Base-by-base conservation (phyloP, 2,888 invertebrate genomes). In the Hyles lineata region DNA sequence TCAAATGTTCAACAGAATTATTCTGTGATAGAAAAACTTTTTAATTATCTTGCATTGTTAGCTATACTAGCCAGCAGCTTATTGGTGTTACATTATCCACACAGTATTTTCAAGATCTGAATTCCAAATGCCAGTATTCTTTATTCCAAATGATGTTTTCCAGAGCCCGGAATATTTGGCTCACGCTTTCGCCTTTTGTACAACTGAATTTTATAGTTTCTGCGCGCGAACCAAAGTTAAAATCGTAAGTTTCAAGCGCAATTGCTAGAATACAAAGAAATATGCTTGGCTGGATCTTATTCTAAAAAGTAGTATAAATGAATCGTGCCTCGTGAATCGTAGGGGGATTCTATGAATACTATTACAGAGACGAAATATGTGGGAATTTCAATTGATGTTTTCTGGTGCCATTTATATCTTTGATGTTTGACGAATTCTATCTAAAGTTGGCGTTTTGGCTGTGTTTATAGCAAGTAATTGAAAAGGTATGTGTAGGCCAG, bases 191-290 rank as follows among this genome's bases (percentile, higher is more conserved):
- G 50, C 50, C 67, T 67, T 50, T 50, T 23, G 67, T 67, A 23
- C 43, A 67, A 50, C 43, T 23, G 23, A 67, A 67, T 67, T 43
- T 43, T 67, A 67, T 67, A 67, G 67, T 50, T 43, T 67, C 67
- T 67, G 67, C 15, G 67, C 63, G 21, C 17, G 67, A 67, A 67
- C 43, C 21, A 43, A 67, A 43, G 67, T 67, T 67, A 19, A 67
- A 67, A 67, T 23, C 50, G 43, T 67, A 67, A 67, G 50, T 67
- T 67, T 67, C 67, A 67, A 43, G 43, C 50, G 21, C 63, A 50
- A 50, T 67, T 67, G 63, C 63, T 43, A 43, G 43, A 21, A 67
- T 50, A 67, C 67, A 67, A 67, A 67, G 63, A 67, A 67, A 43
- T 43, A 67, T 21, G 50, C 43, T 67, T 23, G 23, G 23, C 50